Base-by-base conservation (phyloP, 2,888 invertebrate genomes). In the Lasioglossum villosulum region DNA sequence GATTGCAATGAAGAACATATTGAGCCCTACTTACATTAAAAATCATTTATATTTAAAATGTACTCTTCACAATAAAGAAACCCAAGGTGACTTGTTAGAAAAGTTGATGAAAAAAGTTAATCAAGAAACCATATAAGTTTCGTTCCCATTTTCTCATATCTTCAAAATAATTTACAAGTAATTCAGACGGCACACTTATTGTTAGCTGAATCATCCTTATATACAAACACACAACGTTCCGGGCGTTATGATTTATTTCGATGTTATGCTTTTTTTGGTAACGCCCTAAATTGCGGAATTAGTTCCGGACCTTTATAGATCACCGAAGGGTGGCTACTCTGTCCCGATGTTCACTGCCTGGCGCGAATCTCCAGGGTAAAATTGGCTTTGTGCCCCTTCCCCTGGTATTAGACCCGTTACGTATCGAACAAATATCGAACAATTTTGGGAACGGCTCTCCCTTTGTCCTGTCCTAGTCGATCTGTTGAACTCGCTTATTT, bases 311-410 rank as follows among this genome's bases (percentile, higher is more conserved):
- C 66, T 68, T 70, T 14, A 19, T 72, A 78, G 79, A 86, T 86
- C 72, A 72, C 76, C 74, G 39, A 66, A 45, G 80, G 75, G 59
- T 71, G 73, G 68, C 23, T 42, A 81, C 78, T 66, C 72, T 39
- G 42, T 75, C 79, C 81, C 45, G 73, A 78, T 56, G 75, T 71
- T 70, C 75, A 37, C 68, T 30, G 84, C 63, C 75, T 82, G 71
- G 70, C 79, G 45, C 27, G 77, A 87, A 84, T 93, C 93, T 93
- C 94, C 79, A 84, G 93, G 92, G 93, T 90, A 89, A 93, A 92
- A 94, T 93, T 93, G 92, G 90, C 91, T 91, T 88, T 83, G 84
- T 82, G 85, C 86, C 84, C 83, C 80, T 78, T 80, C 56, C 80
- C 81, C 82, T 88, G 84, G 86, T 75, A 39, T 34, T 83, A 87